phyloP scores from a whole-genome alignment of 2,888 invertebrate species.

The Cryptus armator region DNA sequence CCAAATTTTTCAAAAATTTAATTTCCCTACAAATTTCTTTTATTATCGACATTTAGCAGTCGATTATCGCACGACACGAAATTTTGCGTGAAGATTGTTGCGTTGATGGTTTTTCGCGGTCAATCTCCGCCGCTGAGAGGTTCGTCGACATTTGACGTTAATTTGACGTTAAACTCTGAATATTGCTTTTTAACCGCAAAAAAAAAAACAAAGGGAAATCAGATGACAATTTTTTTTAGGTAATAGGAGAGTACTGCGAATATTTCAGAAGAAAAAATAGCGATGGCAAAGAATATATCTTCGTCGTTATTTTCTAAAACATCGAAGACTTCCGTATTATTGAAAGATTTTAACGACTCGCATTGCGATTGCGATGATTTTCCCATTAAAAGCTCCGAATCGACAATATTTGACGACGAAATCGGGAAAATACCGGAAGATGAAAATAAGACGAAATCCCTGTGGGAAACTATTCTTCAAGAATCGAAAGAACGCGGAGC shows the following conservation, averaged over 20 bases:
- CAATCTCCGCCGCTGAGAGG: slow-evolving; percentile 3
- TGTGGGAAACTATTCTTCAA: slow-evolving; percentile 67
- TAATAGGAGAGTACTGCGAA: neutral
- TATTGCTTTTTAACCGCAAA: slow-evolving; percentile 1
- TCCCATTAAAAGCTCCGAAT: neutral
- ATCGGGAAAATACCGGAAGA: slow-evolving; percentile 11
- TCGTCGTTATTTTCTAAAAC: slow-evolving; percentile 17
- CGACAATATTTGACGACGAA: slow-evolving; percentile 16
- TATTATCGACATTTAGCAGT: slow-evolving; percentile 38
- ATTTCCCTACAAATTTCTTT: slow-evolving; percentile 15
- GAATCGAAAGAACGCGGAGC: slow-evolving; percentile 59
- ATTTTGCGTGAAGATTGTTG: slow-evolving; percentile 25
- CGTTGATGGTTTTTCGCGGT: slow-evolving; percentile 32
- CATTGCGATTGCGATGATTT: slow-evolving; percentile 36
- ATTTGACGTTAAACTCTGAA: slow-evolving; percentile 39
- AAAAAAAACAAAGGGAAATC: slow-evolving; percentile 13
- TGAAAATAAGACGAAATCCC: slow-evolving; percentile 48
- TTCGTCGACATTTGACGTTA: slow-evolving; percentile 45
- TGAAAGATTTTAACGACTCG: neutral
- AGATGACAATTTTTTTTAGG: neutral
- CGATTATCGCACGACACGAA: slow-evolving; percentile 19
- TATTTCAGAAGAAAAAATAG: neutral
- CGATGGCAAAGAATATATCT: slow-evolving; percentile 27
- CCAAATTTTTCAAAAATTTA: slow-evolving; percentile 28
- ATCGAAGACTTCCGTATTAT: neutral